Percentiles rank a stretch among this genome's conserved stretches.
phyloP scores from a whole-genome alignment of 2,797 vertebrate species.

The Orientallactaga sibirica region DNA sequence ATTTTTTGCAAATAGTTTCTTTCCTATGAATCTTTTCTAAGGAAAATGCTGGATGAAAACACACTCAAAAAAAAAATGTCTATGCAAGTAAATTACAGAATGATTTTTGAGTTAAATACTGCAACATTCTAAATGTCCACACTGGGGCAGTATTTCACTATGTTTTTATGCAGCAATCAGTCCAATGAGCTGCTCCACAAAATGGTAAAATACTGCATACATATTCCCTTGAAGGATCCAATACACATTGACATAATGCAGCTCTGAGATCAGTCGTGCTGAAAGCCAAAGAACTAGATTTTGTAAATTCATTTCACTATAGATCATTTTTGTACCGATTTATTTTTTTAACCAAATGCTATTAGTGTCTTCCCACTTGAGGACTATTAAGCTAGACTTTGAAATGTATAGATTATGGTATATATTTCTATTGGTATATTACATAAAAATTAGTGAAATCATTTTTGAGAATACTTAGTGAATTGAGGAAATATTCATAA shows the following conservation, averaged over 20 bases:
- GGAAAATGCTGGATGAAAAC: neutral
- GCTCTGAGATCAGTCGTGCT: conserved; percentile 15
- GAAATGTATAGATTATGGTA: neutral
- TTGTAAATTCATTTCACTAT: conserved; percentile 47
- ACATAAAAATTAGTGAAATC: conserved; percentile 31
- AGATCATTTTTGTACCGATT: neutral
- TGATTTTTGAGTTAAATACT: conserved; percentile 14
- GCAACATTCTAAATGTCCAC: conserved; percentile 64
- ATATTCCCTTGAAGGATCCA: neutral
- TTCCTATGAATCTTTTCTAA: neutral
- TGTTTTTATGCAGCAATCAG: neutral
- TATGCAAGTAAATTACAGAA: neutral
- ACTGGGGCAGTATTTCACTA: conserved; percentile 34
- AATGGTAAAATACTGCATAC: conserved; percentile 30
- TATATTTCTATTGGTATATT: conserved; percentile 34
- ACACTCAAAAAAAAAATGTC: neutral
- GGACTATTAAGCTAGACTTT: neutral
- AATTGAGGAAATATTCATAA: conserved; percentile 19
- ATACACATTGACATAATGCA: conserved; percentile 19
- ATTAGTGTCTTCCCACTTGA: neutral
- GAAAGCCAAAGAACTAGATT: conserved; percentile 33
- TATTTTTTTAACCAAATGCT: neutral
- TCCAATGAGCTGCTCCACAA: neutral
- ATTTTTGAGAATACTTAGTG: neutral
- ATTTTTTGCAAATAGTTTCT: conserved; percentile 21